These are phyloP conservation scores for Notocelia uddmanniana DNA, from an alignment of 2,888 invertebrate species.

Conservation along the genomic window DNA sequence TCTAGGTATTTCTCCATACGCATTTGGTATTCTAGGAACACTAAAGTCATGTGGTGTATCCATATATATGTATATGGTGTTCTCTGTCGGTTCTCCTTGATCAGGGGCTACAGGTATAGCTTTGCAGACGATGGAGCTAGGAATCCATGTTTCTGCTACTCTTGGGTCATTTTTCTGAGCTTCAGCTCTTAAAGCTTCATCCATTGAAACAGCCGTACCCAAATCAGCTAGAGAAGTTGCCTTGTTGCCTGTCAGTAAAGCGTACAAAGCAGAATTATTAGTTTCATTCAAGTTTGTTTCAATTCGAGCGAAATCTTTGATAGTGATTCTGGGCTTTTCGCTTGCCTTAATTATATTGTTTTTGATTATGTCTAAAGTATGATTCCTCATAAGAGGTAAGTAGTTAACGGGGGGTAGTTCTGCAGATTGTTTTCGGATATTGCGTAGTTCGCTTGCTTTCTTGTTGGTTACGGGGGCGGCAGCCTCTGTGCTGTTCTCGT, in stretches of 20 bases:
- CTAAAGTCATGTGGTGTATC: not conserved
- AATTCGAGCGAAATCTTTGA: constrained; percentile 6
- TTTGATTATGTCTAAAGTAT: not conserved
- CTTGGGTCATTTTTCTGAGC: not conserved
- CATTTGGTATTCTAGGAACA: not conserved
- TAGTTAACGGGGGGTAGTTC: not conserved
- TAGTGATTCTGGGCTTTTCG: not conserved
- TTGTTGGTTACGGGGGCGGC: not conserved
- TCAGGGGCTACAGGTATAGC: not conserved
- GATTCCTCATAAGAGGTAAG: constrained; percentile 1
- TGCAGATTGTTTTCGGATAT: not conserved
- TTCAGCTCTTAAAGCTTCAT: not conserved
- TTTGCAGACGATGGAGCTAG: not conserved
- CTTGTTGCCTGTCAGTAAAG: not conserved
- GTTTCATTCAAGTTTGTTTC: not conserved
- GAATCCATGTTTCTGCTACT: not conserved
- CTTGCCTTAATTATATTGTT: not conserved
- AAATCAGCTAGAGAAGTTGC: not conserved
- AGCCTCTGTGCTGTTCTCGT: not conserved
- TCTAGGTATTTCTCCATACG: not conserved
- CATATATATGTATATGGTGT: not conserved
- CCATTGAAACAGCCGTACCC: not conserved
- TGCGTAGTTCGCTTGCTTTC: not conserved
- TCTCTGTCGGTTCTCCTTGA: not conserved
- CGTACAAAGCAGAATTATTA: not conserved